A percentile compares a stretch with the other conserved stretches of the same genome.
These are phyloP conservation scores for Polypterus senegalus DNA, from an alignment of 2,113 vertebrate genomes.

Conservation along the genomic window DNA sequence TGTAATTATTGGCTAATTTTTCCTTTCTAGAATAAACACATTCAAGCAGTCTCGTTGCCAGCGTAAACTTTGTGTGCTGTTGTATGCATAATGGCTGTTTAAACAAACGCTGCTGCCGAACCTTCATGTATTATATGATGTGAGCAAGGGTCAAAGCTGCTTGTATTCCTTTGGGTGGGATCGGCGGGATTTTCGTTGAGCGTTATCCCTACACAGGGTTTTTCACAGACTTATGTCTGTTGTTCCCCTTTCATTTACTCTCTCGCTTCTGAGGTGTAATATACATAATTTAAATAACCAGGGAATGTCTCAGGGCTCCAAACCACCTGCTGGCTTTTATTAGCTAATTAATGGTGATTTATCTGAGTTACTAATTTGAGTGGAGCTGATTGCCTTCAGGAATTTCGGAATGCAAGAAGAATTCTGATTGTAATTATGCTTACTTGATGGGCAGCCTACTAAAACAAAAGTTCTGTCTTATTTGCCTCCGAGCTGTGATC, in stretches of 20 bases:
- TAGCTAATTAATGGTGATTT: conserved; percentile 98
- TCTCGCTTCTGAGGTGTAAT: conserved; percentile 59
- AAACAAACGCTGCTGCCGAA: conserved; percentile 36
- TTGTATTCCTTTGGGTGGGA: conserved; percentile 66
- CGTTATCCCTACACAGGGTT: conserved; percentile 40
- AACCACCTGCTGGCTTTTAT: conserved; percentile 95
- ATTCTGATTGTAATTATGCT: conserved; percentile 81
- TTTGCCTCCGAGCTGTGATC: conserved; percentile 48
- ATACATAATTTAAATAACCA: conserved; percentile 91
- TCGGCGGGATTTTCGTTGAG: conserved; percentile 42
- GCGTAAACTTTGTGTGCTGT: conserved; percentile 30
- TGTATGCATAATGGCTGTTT: conserved; percentile 41
- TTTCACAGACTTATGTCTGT: conserved; percentile 45
- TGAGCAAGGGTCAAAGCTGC: conserved; percentile 48
- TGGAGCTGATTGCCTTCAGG: conserved; percentile 75
- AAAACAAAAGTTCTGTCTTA: conserved; percentile 59
- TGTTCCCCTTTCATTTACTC: conserved; percentile 61
- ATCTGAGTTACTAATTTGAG: conserved; percentile 86
- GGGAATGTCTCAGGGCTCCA: conserved; percentile 78
- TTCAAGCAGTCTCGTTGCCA: conserved; percentile 28
- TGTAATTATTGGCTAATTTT: conserved; percentile 34
- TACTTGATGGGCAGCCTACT: conserved; percentile 73
- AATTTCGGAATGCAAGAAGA: conserved; percentile 64
- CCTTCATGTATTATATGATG: conserved; percentile 39
- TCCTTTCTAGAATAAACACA: conserved; percentile 35